Conservation (phyloP, 2,113 vertebrate genomes). For the Tringa solitaria region DNA sequence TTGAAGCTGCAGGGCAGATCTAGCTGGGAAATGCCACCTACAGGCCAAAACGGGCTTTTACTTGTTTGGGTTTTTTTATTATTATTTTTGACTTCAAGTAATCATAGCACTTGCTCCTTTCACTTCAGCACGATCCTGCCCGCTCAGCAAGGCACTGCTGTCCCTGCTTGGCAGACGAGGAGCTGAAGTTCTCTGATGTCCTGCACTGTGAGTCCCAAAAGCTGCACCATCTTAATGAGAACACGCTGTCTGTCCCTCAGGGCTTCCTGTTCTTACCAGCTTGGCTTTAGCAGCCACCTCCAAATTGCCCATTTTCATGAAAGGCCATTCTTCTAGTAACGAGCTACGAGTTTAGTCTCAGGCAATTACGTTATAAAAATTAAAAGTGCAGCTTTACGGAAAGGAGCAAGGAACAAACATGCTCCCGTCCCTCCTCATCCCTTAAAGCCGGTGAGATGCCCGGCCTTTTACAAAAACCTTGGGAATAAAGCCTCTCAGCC, state of each 20-base stretch:
- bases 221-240: background rate
- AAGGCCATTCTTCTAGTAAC: background rate
- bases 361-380: background rate
- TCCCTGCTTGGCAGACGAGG: rapidly evolving
- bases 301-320: background rate
- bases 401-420: background rate
- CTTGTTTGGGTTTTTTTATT: too few species aligned
- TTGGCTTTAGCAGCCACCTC: background rate
- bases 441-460: background rate
- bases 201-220: background rate
- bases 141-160: background rate
- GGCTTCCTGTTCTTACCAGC: background rate
- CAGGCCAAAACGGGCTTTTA: background rate
- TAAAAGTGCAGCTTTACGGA: background rate
- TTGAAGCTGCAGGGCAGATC: background rate
- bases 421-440: background rate
- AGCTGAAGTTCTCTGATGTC: background rate
- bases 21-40: background rate
- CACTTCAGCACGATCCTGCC: rapidly evolving
- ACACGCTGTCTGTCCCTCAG: background rate
- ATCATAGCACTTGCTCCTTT: rapidly evolving
- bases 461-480: background rate
- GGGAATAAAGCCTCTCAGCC: background rate
- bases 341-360: rapidly evolving
- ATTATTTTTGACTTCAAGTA: background rate